Base-by-base conservation (phyloP, 2,797 vertebrate genomes). In the Spondyliosoma cantharus region DNA sequence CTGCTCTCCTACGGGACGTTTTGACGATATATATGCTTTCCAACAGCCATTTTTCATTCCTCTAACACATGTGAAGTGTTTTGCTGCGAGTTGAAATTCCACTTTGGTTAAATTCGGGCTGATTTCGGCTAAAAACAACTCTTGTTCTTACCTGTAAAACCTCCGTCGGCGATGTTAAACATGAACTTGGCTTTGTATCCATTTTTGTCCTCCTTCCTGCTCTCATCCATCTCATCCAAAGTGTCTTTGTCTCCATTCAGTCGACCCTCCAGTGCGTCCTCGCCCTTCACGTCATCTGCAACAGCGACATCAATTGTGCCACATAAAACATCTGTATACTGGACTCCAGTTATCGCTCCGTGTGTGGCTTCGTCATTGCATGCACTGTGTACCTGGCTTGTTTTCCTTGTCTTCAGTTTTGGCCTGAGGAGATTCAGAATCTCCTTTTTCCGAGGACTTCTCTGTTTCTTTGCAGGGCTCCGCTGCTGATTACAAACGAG, bases 141-240 rank as follows among this genome's bases (percentile, higher is more conserved):
- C 48, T 20, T 20, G 3, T 81, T 78, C 87, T 76, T 62, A 99
- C 98, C 98, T 91, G 98, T 99, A 76, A 99, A 99, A 73, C 98
- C 98, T 5, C 98, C 98, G 0, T 99, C 98, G 0, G 98, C 98
- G 0, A 99, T 99, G 90, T 99, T 99, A 94, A 99, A 99, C 98
- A 99, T 99, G 92, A 99, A 99, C 74, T 96, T 96, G 84, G 94
- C 93, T 87, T 96, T 98, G 73, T 94, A 80, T 1, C 89, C 96
- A 63, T 93, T 97, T 62, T 96, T 97, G 4, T 98, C 97, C 80
- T 97, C 97, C 91, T 93, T 98, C 61, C 95, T 90, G 86, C 67
- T 79, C 25, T 95, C 97, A 0, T 98, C 97, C 0, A 94, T 91
- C 20, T 98, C 97, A 2, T 98, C 97, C 80, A 93, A 84, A 8